phyloP scores from a whole-genome alignment of 2,797 vertebrate genomes.

The Platyrinchus mystaceus region DNA sequence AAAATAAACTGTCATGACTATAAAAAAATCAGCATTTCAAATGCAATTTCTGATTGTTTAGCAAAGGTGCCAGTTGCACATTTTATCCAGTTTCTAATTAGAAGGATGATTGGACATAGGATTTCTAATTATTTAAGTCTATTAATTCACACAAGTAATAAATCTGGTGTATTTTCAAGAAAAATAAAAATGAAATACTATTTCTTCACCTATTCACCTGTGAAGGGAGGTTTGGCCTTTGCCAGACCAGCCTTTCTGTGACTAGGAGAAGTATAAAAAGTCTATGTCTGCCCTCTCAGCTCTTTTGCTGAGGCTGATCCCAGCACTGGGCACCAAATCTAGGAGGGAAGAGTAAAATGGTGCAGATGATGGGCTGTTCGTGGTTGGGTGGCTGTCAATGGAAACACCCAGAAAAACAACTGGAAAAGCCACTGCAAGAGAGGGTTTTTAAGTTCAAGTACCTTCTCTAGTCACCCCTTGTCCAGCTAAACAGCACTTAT shows the following conservation, averaged over 20 bases:
- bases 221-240: neutral
- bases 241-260: neutral
- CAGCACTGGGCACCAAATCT: neutral
- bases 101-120: neutral
- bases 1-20: neutral
- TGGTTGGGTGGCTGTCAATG: neutral
- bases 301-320: neutral
- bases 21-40: neutral
- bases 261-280: neutral
- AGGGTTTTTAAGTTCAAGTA: neutral
- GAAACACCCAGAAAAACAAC: neutral
- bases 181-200: neutral
- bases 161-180: neutral
- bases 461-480: neutral
- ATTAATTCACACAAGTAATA: neutral
- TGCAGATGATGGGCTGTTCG: neutral
- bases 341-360: neutral
- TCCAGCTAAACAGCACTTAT: neutral
- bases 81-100: neutral
- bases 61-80: neutral
- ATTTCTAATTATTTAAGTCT: neutral
- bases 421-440: neutral
- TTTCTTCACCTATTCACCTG: neutral
- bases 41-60: neutral
- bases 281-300: neutral